These are phyloP conservation scores for Ameiurus melas DNA, from an alignment of 2,113 vertebrate species.

Conservation along the genomic window DNA sequence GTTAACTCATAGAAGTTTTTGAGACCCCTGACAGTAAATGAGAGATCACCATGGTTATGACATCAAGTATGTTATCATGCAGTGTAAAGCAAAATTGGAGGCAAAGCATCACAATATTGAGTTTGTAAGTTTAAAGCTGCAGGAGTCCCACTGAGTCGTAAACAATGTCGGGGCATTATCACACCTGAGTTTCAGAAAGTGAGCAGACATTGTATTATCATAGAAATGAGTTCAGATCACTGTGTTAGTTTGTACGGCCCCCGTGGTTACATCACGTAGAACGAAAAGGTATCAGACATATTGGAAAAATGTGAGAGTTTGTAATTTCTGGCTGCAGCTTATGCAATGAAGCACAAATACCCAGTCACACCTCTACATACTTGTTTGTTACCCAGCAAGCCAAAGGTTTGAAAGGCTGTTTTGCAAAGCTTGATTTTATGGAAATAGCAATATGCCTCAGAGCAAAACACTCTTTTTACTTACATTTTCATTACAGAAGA, in stretches of 20 bases:
- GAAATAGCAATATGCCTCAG: conserved; percentile 65
- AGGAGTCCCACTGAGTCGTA: conserved; percentile 1
- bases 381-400: conserved; percentile 58
- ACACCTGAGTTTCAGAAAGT: neutral
- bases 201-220: neutral
- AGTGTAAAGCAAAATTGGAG: conserved; percentile 19
- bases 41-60: conserved; percentile 18
- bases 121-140: conserved; percentile 27
- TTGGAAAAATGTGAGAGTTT: conserved; percentile 5
- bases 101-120: conserved; percentile 23
- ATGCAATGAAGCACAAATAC: conserved; percentile 51
- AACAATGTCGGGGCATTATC: conserved; percentile 8
- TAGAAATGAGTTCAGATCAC: conserved; percentile 26
- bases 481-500: conserved; percentile 3
- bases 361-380: conserved; percentile 47
- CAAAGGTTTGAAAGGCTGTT: conserved; percentile 45
- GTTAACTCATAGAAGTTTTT: neutral
- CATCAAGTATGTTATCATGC: conserved; percentile 8
- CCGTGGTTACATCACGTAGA: neutral
- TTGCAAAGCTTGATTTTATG: conserved; percentile 57
- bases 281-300: conserved; percentile 11
- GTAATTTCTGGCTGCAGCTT: conserved; percentile 35
- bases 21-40: neutral
- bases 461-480: conserved; percentile 55
- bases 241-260: neutral